A percentile compares a stretch with the other conserved stretches of the same genome.
phyloP scores from a whole-genome alignment of 2,888 invertebrate species.

The Julus scandinavius region DNA sequence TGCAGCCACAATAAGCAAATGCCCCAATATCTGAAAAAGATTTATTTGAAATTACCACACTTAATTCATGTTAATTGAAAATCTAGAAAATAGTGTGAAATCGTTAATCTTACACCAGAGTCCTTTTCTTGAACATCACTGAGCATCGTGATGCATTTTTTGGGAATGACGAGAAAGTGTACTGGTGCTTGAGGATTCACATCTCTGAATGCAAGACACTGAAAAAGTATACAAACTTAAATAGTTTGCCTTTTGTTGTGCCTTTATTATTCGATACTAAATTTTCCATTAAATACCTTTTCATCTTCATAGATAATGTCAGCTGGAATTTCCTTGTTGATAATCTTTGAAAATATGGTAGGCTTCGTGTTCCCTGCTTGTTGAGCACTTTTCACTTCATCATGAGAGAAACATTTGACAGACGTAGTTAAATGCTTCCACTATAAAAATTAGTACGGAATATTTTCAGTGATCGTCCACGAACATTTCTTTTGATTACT shows the following conservation, averaged over 20 bases:
- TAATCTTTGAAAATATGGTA: conserved; percentile 70
- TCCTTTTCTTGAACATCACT: conserved; percentile 82
- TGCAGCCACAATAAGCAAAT: conserved; percentile 66
- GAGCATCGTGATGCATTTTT: conserved; percentile 85
- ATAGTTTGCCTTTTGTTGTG: neutral
- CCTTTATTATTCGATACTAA: neutral
- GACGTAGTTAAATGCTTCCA: neutral
- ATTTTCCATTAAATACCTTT: conserved; percentile 61
- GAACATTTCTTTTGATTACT: too few relatives aligned
- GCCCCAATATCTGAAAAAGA: conserved; percentile 64
- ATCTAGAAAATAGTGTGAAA: neutral
- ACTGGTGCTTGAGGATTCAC: conserved; percentile 91
- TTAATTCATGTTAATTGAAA: neutral
- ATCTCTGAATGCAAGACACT: conserved; percentile 96
- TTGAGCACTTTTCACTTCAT: conserved; percentile 44
- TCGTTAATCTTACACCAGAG: conserved; percentile 69
- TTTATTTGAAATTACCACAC: neutral
- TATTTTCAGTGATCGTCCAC: too few relatives aligned
- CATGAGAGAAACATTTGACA: neutral
- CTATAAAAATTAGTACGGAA: neutral
- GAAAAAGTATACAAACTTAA: conserved; percentile 56
- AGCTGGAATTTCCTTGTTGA: conserved; percentile 68
- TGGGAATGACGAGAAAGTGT: conserved; percentile 94
- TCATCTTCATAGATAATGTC: conserved; percentile 70
- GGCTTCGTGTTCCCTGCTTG: conserved; percentile 1